Conservation (phyloP, 2,113 vertebrate genomes). For the Hystrix brachyura region DNA sequence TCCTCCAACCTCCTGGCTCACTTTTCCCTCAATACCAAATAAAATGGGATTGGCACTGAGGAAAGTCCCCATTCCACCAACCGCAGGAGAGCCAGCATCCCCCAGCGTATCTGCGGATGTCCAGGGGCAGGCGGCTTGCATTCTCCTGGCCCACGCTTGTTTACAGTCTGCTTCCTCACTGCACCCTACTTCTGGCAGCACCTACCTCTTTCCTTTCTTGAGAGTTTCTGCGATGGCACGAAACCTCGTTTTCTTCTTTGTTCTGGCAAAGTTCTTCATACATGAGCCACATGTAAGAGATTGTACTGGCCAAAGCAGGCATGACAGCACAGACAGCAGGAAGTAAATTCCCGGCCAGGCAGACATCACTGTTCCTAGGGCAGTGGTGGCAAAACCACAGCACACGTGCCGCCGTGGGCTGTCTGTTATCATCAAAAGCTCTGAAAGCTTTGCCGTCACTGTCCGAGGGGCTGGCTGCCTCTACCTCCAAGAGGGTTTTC, state of each 20-base stretch:
- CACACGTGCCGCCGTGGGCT: no score
- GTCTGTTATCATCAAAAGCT: no score
- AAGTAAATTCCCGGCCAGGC: neutral
- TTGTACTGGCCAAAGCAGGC: neutral
- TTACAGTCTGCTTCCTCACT: neutral
- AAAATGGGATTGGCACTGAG: neutral
- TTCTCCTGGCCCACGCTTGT: neutral
- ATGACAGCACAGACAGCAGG: neutral
- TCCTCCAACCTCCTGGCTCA: neutral
- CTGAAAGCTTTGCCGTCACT: no score
- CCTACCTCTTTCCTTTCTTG: neutral
- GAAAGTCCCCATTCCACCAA: neutral
- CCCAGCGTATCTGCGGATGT: neutral
- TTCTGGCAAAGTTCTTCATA: neutral
- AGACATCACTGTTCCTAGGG: neutral
- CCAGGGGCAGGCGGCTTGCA: neutral
- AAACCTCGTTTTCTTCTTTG: neutral
- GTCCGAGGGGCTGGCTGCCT: neutral
- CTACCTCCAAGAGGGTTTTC: neutral
- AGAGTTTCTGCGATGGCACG: neutral
- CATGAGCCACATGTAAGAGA: neutral
- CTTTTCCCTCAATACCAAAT: neutral
- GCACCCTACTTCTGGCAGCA: neutral
- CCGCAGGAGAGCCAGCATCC: neutral
- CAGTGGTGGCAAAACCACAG: no score